Conservation (phyloP, 1,140 invertebrate genomes). For the Listronotus bonariensis region DNA sequence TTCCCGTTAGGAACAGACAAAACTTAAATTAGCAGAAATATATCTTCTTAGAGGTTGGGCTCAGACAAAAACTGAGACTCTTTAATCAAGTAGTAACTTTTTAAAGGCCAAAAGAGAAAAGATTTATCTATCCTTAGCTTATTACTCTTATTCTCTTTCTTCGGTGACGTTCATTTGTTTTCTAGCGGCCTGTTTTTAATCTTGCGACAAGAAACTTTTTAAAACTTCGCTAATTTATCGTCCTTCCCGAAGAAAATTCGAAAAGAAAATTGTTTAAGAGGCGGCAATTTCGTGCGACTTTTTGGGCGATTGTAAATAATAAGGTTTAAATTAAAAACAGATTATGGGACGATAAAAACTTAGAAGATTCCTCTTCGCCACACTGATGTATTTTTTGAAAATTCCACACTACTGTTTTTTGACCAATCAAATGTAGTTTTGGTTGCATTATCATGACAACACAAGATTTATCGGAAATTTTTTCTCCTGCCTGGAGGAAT, state of each 20-base stretch:
- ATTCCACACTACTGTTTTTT: too few species aligned
- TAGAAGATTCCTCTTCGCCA: too few species aligned
- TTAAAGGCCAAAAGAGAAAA: constrained; percentile 45
- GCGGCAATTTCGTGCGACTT: constrained; percentile 3
- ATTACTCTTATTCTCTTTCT: constrained; percentile 53
- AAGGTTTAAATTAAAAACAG: constrained; percentile 23
- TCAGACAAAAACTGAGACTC: constrained; percentile 40
- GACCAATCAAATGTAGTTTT: too few species aligned
- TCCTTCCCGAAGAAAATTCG: constrained; percentile 7
- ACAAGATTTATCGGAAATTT: too few species aligned
- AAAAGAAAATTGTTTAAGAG: constrained; percentile 19
- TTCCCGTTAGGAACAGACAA: constrained; percentile 22
- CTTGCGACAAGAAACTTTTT: constrained; percentile 49
- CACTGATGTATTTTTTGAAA: too few species aligned
- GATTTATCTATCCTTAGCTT: constrained; percentile 53
- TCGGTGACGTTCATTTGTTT: constrained; percentile 54
- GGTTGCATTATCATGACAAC: too few species aligned
- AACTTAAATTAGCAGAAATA: constrained; percentile 32
- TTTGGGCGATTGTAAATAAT: constrained; percentile 31
- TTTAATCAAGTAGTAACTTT: constrained; percentile 45
- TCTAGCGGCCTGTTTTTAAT: constrained; percentile 54
- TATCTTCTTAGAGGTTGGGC: constrained; percentile 21
- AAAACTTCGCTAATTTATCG: constrained; percentile 50
- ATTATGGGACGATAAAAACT: too few species aligned
- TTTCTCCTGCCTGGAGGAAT: too few species aligned